Conservation (phyloP, 2,888 invertebrate genomes). For the Pristionchus arcanus region DNA sequence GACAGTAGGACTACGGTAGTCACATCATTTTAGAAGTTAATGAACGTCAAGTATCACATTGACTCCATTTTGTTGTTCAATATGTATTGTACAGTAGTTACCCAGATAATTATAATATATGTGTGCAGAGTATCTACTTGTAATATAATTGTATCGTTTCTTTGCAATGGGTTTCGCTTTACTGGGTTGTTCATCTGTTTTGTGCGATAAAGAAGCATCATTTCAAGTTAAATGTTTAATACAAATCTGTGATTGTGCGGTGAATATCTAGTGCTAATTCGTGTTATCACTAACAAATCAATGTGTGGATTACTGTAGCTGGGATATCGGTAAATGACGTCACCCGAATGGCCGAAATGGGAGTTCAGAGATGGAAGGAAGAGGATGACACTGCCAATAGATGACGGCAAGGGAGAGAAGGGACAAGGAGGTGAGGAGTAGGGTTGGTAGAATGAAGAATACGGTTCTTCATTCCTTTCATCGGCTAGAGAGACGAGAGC, state of each 20-base stretch:
- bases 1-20: background rate
- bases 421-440: background rate
- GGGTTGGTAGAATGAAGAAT: background rate
- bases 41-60: background rate
- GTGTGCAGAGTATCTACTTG: slow-evolving; percentile 4
- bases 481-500: too few relatives aligned
- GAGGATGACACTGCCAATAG: background rate
- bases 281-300: background rate
- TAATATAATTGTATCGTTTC: background rate
- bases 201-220: background rate
- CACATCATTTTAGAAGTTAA: background rate
- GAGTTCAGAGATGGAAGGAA: slow-evolving; percentile 33
- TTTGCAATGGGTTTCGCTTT: slow-evolving; percentile 16
- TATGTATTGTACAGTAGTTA: background rate
- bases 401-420: background rate
- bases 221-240: background rate
- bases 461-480: too few relatives aligned
- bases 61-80: background rate
- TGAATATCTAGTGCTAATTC: slow-evolving; percentile 12
- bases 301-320: background rate
- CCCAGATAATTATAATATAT: background rate
- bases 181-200: slow-evolving; percentile 18
- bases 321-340: slow-evolving; percentile 32
- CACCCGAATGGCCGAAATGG: slow-evolving; percentile 41
- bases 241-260: slow-evolving; percentile 34